Base-by-base conservation (phyloP, 1,140 invertebrate species). In the Oedothorax gibbosus region DNA sequence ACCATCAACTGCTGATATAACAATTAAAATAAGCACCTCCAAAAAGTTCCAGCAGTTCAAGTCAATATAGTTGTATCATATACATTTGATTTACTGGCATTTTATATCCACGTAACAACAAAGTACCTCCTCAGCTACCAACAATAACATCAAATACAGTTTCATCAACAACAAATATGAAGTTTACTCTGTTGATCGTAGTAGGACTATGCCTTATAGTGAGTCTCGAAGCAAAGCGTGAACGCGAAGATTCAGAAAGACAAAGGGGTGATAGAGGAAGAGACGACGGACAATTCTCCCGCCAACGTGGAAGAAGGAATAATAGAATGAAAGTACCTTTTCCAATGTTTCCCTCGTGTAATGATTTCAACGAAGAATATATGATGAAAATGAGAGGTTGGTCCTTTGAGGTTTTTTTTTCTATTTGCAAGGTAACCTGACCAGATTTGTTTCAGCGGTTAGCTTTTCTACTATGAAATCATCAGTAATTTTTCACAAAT, bases 321-420 rank as follows among this genome's bases (percentile, higher is more conserved):
- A 69, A 14, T 2, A 35, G 1, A 7, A 69, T 15, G 20, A 69
- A 69, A 69, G 9, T 50, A 9, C 66, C 66, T 69, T 69, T 69
- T 14, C 66, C 21, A 8, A 21, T 69, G 20, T 69, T 69, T 35
- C 15, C 35, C 2, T 69, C 66, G 8, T 69, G 66, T 35, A 21
- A 12, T 8, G 66, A 69, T 69, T 69, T 69, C 35, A 69, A 69
- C 14, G 66, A 15, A 54, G 53, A 73, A 73, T 73, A 54, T 73
- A 1, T 53, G 2, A 53, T 18, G 15, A 73, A 56, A 54, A 56
- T n/a, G 10, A 73, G 56, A 57, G 53, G 53, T 73, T 15, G 21
- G 71, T 54, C 14, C 20, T 69, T 69, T 35, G 2, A 35, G 21
- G 15, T n/a, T n/a, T 2, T 35, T 35, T 35, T 35, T 35, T 35